These are phyloP conservation scores for Mionectes macconnelli DNA, from an alignment of 2,113 vertebrate genomes.

Conservation along the genomic window DNA sequence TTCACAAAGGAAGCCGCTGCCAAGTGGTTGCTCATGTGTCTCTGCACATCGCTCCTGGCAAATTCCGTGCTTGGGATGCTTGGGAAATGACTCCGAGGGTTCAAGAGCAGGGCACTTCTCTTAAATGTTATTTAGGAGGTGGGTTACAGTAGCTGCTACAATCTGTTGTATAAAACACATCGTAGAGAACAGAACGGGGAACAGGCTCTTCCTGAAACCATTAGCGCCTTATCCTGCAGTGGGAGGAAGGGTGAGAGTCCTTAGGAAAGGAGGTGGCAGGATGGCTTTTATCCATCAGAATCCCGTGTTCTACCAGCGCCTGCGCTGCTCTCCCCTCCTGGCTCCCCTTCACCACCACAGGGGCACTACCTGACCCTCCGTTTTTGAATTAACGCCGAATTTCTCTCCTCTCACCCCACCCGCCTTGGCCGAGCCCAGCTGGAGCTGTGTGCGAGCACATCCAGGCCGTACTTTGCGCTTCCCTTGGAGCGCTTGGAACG, in stretches of 20 bases:
- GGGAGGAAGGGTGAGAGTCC: neutral
- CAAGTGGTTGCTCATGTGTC: neutral
- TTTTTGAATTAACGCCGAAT: neutral
- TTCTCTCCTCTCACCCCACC: neutral
- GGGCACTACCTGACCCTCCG: neutral
- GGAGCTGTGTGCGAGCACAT: neutral
- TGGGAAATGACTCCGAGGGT: neutral
- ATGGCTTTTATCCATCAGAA: neutral
- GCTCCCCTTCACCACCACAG: neutral
- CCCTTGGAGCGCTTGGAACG: neutral
- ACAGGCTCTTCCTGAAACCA: neutral
- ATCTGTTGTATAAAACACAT: neutral
- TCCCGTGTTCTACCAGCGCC: rapidly evolving
- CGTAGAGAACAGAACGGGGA: neutral
- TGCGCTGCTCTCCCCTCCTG: neutral
- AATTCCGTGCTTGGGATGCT: neutral
- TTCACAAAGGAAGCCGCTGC: neutral
- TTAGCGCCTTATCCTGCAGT: rapidly evolving
- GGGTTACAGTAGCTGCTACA: neutral
- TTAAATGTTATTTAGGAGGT: neutral
- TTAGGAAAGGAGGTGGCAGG: neutral
- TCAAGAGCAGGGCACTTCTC: neutral
- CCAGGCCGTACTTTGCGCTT: rapidly evolving
- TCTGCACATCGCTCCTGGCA: neutral
- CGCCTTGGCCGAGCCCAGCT: neutral